Evolutionary conservation across 53 echinoderm and acorn worm genomes (phyloP).

Genomic region (Holothuria leucospilota): DNA sequence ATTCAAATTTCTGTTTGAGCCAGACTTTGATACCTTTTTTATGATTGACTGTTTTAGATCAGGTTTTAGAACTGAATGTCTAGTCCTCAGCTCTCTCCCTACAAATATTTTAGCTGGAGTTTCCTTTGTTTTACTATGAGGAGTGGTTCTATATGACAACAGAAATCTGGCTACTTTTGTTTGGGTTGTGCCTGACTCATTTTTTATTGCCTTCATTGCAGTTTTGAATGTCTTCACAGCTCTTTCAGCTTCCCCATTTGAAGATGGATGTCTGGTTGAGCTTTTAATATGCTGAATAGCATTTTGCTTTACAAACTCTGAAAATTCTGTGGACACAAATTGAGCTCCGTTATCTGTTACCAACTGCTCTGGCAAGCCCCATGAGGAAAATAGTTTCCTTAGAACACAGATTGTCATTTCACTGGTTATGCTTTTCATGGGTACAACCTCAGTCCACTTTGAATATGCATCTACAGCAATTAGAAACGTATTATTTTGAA

Average conservation of each 20-base stretch:
- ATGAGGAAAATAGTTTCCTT: background rate
- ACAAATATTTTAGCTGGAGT: too few species aligned
- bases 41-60: too few species aligned
- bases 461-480: background rate
- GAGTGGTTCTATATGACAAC: too few species aligned
- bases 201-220: too few species aligned
- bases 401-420: background rate
- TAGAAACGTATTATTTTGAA: background rate
- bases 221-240: conserved; percentile 8
- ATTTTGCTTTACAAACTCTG: background rate
- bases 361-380: background rate
- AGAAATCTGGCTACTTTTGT: too few species aligned
- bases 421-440: background rate
- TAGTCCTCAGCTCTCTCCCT: too few species aligned
- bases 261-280: background rate
- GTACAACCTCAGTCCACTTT: background rate
- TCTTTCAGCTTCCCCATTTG: conserved; percentile 1
- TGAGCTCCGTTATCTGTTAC: background rate
- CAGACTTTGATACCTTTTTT: too few species aligned
- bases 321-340: background rate
- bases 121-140: too few species aligned
- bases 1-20: too few species aligned
- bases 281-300: conserved; percentile 1
- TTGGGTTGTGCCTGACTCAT: too few species aligned
- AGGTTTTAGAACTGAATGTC: too few species aligned